Conservation (phyloP, 2,888 invertebrate genomes). For the Phaedon cochleariae region DNA sequence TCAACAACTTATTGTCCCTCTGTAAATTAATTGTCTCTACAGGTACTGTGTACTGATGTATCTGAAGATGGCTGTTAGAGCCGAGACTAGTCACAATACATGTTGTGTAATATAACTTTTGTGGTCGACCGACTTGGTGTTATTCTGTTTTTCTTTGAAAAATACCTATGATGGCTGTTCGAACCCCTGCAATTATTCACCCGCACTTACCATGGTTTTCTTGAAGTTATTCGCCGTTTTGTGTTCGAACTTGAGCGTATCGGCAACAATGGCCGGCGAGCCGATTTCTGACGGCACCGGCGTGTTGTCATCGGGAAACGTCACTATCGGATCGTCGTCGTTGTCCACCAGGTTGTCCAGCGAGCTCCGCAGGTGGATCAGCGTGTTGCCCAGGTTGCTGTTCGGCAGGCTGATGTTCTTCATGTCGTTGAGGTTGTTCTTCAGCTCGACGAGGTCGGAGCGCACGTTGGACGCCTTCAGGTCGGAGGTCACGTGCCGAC, state of each 20-base stretch:
- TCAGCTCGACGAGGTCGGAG: slow-evolving; percentile 79
- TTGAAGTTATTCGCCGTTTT: slow-evolving; percentile 82
- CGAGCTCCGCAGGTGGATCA: slow-evolving; percentile 69
- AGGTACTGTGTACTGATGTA: too few species aligned
- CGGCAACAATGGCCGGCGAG: slow-evolving; percentile 60
- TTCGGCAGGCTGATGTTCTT: slow-evolving; percentile 71
- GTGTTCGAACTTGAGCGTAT: slow-evolving; percentile 84
- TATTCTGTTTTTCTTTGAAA: too few species aligned
- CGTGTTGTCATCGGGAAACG: slow-evolving; percentile 80
- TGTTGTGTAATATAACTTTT: too few species aligned
- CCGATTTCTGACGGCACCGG: slow-evolving; percentile 68
- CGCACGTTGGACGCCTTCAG: slow-evolving; percentile 85
- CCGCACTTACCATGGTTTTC: slow-evolving; percentile 75
- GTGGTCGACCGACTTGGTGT: too few species aligned
- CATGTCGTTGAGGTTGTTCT: slow-evolving; percentile 88
- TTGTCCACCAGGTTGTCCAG: slow-evolving; percentile 82
- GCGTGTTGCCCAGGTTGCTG: slow-evolving; percentile 61
- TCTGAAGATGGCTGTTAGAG: too few species aligned
- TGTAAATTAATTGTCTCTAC: too few species aligned
- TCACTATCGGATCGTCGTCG: slow-evolving; percentile 72
- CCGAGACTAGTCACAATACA: too few species aligned
- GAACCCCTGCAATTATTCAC: too few species aligned
- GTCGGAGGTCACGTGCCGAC: slow-evolving; percentile 65
- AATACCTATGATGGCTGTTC: too few species aligned
- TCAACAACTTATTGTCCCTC: too few species aligned